phyloP scores from a whole-genome alignment of 2,113 vertebrate species.

The Ranitomeya variabilis region DNA sequence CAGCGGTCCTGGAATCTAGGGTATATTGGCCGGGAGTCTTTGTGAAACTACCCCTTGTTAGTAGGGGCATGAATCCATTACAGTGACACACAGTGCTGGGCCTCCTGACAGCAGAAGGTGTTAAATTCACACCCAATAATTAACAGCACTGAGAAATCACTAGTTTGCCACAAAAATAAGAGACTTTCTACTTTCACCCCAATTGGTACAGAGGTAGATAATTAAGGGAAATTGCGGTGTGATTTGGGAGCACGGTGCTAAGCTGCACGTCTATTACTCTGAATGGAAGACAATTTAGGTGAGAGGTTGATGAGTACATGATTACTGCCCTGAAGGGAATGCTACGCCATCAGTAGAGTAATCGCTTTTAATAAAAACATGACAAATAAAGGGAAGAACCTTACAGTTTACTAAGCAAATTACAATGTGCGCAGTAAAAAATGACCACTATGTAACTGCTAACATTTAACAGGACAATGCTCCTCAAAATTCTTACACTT shows the following conservation, averaged over 20 bases:
- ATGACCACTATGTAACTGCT: not conserved
- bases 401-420: not conserved
- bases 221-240: not conserved
- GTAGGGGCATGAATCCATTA: not conserved
- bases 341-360: not conserved
- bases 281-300: constrained; percentile 20
- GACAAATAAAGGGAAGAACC: constrained; percentile 21
- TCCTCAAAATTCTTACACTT: not conserved
- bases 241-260: not conserved
- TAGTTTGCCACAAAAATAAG: not conserved
- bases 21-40: not conserved
- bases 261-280: not conserved
- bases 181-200: not conserved
- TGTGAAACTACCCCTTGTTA: not conserved
- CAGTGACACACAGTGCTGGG: not conserved
- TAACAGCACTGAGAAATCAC: constrained; percentile 20
- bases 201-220: not conserved
- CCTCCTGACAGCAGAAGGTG: not conserved
- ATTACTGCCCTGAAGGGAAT: constrained; percentile 30
- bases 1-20: not conserved
- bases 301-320: constrained; percentile 45
- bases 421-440: not conserved
- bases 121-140: not conserved
- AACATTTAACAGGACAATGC: not conserved
- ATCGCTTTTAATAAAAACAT: constrained; percentile 25